A percentile compares a stretch with the other conserved stretches of the same genome.
Evolutionary conservation across 2,888 invertebrate species (phyloP).

Genomic region (Acrobasis suavella): DNA sequence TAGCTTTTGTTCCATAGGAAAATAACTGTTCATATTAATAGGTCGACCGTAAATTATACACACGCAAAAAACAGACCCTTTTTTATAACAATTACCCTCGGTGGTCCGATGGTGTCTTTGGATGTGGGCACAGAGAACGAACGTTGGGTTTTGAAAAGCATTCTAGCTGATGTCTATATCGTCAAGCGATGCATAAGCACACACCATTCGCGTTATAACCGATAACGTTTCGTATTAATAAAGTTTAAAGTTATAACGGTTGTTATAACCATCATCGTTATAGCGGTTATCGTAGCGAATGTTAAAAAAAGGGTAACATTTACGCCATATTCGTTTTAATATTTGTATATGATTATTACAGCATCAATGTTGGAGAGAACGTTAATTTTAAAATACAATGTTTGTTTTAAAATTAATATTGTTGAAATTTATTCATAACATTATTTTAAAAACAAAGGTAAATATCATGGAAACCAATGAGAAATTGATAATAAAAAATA

Average conservation of each 20-base stretch:
- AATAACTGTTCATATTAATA: too few relatives aligned
- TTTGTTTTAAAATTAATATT: neutral
- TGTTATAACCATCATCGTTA: too few relatives aligned
- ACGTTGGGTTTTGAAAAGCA: slow-evolving; percentile 95
- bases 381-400: too few relatives aligned
- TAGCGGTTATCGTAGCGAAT: slow-evolving; percentile 19
- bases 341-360: neutral
- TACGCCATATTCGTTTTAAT: slow-evolving; percentile 33
- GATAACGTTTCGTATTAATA: slow-evolving; percentile 14
- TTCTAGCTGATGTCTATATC: slow-evolving; percentile 83
- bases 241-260: too few relatives aligned
- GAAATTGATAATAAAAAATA: neutral
- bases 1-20: too few relatives aligned
- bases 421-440: neutral
- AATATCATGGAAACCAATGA: too few relatives aligned
- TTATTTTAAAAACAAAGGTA: slow-evolving; percentile 17
- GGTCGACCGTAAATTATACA: too few relatives aligned
- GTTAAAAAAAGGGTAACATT: slow-evolving; percentile 28
- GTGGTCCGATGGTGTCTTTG: slow-evolving; percentile 85
- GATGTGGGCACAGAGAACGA: slow-evolving; percentile 96
- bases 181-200: slow-evolving; percentile 50
- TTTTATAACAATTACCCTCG: slow-evolving; percentile 59
- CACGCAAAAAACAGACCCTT: neutral
- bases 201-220: slow-evolving; percentile 25
- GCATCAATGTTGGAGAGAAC: too few relatives aligned